Conservation (phyloP, 2,888 invertebrate species). For the Hirtodrosophila confusa region DNA sequence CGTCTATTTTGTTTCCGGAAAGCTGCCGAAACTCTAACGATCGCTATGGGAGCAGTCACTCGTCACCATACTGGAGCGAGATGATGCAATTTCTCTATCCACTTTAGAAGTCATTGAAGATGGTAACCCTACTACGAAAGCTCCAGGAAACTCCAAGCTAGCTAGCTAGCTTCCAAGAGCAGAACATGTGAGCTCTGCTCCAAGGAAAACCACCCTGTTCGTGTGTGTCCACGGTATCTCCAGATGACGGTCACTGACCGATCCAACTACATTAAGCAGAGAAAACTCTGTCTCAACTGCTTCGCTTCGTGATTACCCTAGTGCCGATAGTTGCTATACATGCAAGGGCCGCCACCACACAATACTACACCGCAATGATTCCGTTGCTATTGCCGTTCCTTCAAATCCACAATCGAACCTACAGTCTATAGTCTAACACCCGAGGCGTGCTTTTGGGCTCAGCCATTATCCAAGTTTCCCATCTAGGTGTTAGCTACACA, state of each 20-base stretch:
- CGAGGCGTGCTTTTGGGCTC: slow-evolving; percentile 20
- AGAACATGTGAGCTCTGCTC: not conserved
- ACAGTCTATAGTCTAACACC: slow-evolving; percentile 3
- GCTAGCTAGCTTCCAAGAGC: too few relatives aligned
- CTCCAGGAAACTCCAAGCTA: too few relatives aligned
- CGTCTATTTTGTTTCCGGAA: not conserved
- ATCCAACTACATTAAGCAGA: too few relatives aligned
- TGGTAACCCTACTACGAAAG: too few relatives aligned
- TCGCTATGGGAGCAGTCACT: not conserved
- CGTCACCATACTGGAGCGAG: not conserved
- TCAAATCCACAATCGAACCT: not conserved
- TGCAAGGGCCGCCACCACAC: not conserved
- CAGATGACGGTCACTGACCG: not conserved
- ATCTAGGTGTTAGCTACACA: slow-evolving; percentile 11
- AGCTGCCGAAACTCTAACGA: not conserved
- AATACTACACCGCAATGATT: too few relatives aligned
- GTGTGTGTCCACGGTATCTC: slow-evolving; percentile 1
- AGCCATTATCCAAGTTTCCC: slow-evolving; percentile 16
- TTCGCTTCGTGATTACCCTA: slow-evolving; percentile 5
- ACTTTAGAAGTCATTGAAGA: not conserved
- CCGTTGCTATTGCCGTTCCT: too few relatives aligned
- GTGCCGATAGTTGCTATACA: slow-evolving; percentile 2
- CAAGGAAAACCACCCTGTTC: slow-evolving; percentile 2
- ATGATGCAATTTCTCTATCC: not conserved
- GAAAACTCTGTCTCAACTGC: not conserved